These are phyloP conservation scores for Quadriops clusia DNA, from an alignment of 2,888 invertebrate species.

Conservation along the genomic window DNA sequence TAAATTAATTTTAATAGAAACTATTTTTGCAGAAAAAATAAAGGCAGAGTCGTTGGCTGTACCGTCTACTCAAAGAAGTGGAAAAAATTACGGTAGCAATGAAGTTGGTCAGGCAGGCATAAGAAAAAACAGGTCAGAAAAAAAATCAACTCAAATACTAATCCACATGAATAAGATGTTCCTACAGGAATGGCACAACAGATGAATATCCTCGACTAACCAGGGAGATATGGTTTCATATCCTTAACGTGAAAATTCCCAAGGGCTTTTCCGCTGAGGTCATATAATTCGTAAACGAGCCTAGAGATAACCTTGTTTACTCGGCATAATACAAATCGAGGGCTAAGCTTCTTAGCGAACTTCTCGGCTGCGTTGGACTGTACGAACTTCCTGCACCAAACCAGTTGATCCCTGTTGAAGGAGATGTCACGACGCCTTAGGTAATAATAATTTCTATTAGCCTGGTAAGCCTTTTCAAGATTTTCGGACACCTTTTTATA, in stretches of 20 bases:
- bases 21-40: too few species aligned
- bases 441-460: constrained; percentile 11
- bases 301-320: constrained; percentile 14
- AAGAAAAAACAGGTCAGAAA: too few species aligned
- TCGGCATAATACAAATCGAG: constrained; percentile 16
- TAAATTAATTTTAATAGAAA: too few species aligned
- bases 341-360: constrained; percentile 16
- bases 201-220: too few species aligned
- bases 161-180: too few species aligned
- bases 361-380: constrained; percentile 14
- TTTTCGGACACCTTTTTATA: constrained; percentile 3
- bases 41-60: too few species aligned
- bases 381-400: constrained; percentile 15
- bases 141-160: too few species aligned
- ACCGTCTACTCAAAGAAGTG: too few species aligned
- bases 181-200: too few species aligned
- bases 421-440: constrained; percentile 15
- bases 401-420: constrained; percentile 15
- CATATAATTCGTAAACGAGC: constrained; percentile 14
- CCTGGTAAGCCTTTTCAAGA: constrained; percentile 1
- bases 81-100: too few species aligned
- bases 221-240: too few species aligned
- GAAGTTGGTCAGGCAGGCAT: too few species aligned
- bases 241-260: constrained; percentile 18
- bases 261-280: constrained; percentile 13